These are phyloP conservation scores for Crambe crambe DNA, from an alignment of 37 sponge, comb jelly and placozoan species.

Conservation along the genomic window DNA sequence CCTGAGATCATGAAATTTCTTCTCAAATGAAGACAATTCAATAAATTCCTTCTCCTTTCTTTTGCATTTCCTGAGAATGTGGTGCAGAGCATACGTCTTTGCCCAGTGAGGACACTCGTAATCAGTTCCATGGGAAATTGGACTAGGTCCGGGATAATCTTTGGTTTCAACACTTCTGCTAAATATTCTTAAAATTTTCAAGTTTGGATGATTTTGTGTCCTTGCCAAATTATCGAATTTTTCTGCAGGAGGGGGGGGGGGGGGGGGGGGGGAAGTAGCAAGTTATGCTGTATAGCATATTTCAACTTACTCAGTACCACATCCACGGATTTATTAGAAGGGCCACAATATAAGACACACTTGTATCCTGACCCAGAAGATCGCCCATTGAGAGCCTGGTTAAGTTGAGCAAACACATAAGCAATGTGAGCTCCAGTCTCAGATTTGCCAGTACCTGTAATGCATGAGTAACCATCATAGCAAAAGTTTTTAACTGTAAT, in stretches of 20 bases:
- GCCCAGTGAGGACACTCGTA: constrained; percentile 4
- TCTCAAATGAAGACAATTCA: constrained; percentile 21
- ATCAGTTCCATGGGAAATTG: not conserved
- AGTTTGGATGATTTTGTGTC: not conserved
- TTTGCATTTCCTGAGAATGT: constrained; percentile 16
- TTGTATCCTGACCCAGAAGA: not conserved
- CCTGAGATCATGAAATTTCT: constrained; percentile 6
- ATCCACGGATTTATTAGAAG: constrained; percentile 77
- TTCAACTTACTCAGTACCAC: constrained; percentile 74
- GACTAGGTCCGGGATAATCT: not conserved
- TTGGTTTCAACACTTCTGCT: constrained; percentile 37
- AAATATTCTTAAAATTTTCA: constrained; percentile 57
- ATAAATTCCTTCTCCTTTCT: not conserved
- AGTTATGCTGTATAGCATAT: no score
- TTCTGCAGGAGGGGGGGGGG: no score
- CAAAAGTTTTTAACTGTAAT: not conserved
- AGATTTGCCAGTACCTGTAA: constrained; percentile 77
- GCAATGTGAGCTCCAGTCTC: constrained; percentile 82
- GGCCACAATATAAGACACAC: constrained; percentile 77
- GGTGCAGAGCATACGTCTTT: constrained; percentile 47
- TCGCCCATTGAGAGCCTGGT: constrained; percentile 12
- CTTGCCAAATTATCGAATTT: constrained; percentile 5
- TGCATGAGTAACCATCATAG: not conserved
- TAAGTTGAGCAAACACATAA: constrained; percentile 38
- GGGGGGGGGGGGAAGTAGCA: no score